Evolutionary conservation across 2,888 invertebrate genomes (phyloP), one percentile per base, ranked within the genome.

Genomic region (Drepana falcataria): DNA sequence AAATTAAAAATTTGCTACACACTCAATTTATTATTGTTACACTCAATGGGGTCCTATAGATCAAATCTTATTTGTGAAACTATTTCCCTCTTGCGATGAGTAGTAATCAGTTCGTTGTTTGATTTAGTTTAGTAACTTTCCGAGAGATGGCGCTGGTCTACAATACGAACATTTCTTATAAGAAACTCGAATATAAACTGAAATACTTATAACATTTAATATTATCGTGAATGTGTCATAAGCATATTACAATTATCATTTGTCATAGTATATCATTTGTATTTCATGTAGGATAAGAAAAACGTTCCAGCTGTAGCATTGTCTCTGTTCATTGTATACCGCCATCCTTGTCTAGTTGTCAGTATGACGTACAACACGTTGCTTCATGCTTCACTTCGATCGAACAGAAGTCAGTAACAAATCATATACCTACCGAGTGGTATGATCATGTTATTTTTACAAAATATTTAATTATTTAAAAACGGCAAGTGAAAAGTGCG

Each of bases 391-490:
- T 66, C 67, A 68, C 69, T 70, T 67, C 70, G 71, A 73, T 74
- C 75, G 75, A 77, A 74, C 78, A 70, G 87, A 88, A 88, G 87
- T 90, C 87, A 89, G 89, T 90, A 72, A 83, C 88, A 78, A 79
- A 83, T 68, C 68, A 75, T 69, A 67, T 78, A 64, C 67, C 71
- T 78, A 64, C 67, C 71, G 72, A 64, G 73, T 79, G 70, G 78
- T 73, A 64, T 70, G 73, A 71, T 78, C 81, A 80, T 81, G 77
- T 81, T 75, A 79, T 80, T 75, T 62, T 71, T 73, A 74, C 68
- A 68, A 68, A 77, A 68, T 7, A 44, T 44, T 66, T 69, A 73
- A 75, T 64, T 65, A 60, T 73, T 71, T 68, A 59, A 75, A 71
- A 75, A 74, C 75, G 65, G 54, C 63, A 35, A 57, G 53, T 57